Base-by-base conservation (phyloP, 2,888 invertebrate genomes). In the Aphodius sticticus region DNA sequence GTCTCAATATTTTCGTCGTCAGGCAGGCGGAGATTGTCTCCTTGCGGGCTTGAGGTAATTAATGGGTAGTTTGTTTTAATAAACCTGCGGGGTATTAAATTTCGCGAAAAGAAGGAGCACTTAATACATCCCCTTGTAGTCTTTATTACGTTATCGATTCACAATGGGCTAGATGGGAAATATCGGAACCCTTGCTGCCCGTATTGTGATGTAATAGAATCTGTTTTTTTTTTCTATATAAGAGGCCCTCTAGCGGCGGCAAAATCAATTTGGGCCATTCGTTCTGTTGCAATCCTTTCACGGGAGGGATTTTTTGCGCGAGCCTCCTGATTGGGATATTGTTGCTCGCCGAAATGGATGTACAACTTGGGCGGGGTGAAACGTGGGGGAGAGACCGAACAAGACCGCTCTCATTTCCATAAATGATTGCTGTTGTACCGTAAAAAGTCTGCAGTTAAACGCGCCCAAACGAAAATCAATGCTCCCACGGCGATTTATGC, bases 41-140 rank as follows among this genome's bases (percentile, higher is more conserved):
- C 16, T 14, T 71, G 16, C 71, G 35, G 16, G 71, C n/a, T 35
- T 35, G 26, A 74, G 74, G 35, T 74, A 74, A 74, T 74, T 74
- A 74, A 74, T 74, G 74, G 74, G 74, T 74, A 74, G 74, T 74
- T 74, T 74, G 74, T 74, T 74, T 74, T 74, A 74, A 74, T 74
- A 74, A 74, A 74, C 74, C 74, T 74, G 74, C 35, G 36, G 74
- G 37, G 74, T 74, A 35, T 74, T 74, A 74, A 74, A 35, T 74
- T 74, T 35, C 35, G 74, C 74, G 16, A 26, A 26, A 72, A 72
- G 72, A 26, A 36, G 6, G 35, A n/a, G 35, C 16, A 26, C 74
- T 74, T 36, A 26, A 74, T 26, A n/a, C 74, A 37, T 74, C 14
- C 35, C 70, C 16, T 16, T 16, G 70, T 16, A 6, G 70, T 16